These are phyloP conservation scores for Dasyornis broadbenti DNA, from an alignment of 2,113 vertebrate species.

Conservation along the genomic window DNA sequence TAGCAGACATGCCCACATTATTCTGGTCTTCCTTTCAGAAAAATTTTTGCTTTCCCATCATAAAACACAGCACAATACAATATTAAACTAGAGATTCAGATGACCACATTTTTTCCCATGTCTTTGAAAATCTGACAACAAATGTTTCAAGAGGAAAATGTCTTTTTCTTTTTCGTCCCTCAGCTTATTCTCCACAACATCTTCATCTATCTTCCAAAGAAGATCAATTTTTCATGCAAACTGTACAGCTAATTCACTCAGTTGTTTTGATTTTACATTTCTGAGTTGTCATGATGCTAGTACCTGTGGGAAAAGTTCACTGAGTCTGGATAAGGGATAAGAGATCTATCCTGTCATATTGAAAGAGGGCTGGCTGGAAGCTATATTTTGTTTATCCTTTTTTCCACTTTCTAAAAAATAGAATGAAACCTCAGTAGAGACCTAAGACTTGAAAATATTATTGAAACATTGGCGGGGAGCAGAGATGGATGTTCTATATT, in stretches of 20 bases:
- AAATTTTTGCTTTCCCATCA: not conserved
- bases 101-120: not conserved
- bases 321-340: not conserved
- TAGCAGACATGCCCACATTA: not conserved
- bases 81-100: not conserved
- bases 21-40: not conserved
- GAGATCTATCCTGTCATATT: not conserved
- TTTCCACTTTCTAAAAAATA: not conserved
- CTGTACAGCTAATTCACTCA: not conserved
- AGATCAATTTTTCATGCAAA: not conserved
- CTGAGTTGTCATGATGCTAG: not conserved
- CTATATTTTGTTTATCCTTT: not conserved
- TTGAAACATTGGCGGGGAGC: not conserved
- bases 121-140: not conserved
- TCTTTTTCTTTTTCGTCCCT: not conserved
- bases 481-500: not conserved
- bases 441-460: not conserved
- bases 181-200: not conserved
- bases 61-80: not conserved
- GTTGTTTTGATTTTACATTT: conserved; percentile 38
- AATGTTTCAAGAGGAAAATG: not conserved
- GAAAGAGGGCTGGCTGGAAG: not conserved
- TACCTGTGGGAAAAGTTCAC: not conserved
- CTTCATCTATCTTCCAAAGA: not conserved
- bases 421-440: not conserved